Evolutionary conservation across 2,797 vertebrate genomes (phyloP), one percentile per base, ranked within the genome.

Genomic region (Lepidocolaptes lacrymiger): DNA sequence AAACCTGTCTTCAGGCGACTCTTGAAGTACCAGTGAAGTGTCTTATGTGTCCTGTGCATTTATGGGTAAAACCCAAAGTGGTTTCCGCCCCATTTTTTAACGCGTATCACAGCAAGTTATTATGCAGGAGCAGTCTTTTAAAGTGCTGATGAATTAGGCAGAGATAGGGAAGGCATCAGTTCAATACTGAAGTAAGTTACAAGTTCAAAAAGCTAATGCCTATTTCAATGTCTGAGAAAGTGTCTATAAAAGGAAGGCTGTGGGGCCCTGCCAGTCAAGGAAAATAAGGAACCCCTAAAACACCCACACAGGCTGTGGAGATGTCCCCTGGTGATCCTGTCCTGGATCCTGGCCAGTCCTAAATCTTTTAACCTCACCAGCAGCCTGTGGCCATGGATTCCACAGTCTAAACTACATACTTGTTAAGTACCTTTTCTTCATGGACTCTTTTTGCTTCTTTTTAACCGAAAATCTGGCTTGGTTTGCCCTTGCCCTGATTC

Each of bases 31-130:
- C 6, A 73, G 14, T 12, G 8, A 61, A 56, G 41, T 5, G 2
- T 7, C 36, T 43, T 46, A 2, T 4, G n/a, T 9, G 28, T 49
- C 66, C 39, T 62, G 28, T 19, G 7, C 39, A 0, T 3, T 24
- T 14, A 18, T 11, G 8, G 30, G n/a, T 26, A 43, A 83, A 89
- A 80, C 22, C 52, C 59, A 8, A 36, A 30, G 30, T 5, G 6
- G 7, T 19, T 49, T 30, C 1, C 0, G 12, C 22, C 18, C 24
- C 0, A 0, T 4, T 55, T 81, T 77, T 71, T 30, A 28, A 78
- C 75, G 34, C 14, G 2, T 22, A 46, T 27, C 26, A 28, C 2
- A 41, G 23, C 41, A 78, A 61, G 48, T 24, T 41, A 26, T 64
- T 22, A n/a, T 6, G 8, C 14, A 85, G 54, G 18, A 79, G 27